phyloP scores from a whole-genome alignment of 2,797 vertebrate species.

The Betta splendens region DNA sequence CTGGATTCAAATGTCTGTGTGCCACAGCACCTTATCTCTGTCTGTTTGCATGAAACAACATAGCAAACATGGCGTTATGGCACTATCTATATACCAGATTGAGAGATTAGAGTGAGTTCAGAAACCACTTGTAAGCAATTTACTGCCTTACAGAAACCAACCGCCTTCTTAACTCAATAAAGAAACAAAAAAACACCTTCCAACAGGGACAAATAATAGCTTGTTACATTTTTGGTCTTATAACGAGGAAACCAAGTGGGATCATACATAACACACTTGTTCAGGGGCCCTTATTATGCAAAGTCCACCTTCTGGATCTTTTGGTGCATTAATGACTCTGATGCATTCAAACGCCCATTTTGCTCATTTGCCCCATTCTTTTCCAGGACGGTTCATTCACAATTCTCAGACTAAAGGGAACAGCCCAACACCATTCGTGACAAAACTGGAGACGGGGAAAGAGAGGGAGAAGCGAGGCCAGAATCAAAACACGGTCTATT shows the following conservation, averaged over 20 bases:
- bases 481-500: no score
- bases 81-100: not conserved
- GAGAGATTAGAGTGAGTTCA: not conserved
- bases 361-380: no score
- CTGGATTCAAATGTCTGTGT: constrained; percentile 28
- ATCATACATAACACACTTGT: constrained; percentile 1
- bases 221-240: constrained; percentile 24
- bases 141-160: constrained; percentile 3
- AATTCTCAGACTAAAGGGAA: no score
- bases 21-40: constrained; percentile 4
- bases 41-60: not conserved
- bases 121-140: constrained; percentile 19
- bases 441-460: no score
- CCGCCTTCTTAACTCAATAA: constrained; percentile 11
- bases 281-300: no score
- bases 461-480: no score
- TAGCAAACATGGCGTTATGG: not conserved
- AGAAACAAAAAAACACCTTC: not conserved
- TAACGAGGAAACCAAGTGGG: constrained; percentile 11
- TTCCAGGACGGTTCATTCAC: no score
- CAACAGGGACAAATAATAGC: constrained; percentile 8
- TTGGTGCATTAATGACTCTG: no score
- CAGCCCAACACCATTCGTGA: no score
- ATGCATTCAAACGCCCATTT: no score
- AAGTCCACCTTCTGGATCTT: no score